Evolutionary conservation across 1,140 invertebrate species (phyloP), one percentile per base, ranked within the genome.

Genomic region (Arctopsyche grandis): DNA sequence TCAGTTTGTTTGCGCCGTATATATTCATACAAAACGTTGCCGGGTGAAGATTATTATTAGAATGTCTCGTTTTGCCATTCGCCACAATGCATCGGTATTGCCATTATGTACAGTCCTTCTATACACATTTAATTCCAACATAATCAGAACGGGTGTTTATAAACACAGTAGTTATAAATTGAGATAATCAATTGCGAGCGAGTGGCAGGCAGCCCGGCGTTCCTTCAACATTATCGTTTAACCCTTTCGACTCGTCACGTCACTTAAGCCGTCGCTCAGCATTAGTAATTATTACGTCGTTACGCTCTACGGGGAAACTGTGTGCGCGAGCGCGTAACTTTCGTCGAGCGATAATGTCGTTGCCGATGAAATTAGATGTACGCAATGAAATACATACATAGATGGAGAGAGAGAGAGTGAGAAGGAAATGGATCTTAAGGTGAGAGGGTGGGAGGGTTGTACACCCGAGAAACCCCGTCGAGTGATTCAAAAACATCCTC

Each of bases 321-420:
- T 52, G 48, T 52, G 48, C 16, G 48, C 48, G 48, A 52, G 48
- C 48, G 69, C 69, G 24, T n/a, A 52, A 74, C 44, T 56, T 74
- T 56, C 24, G 71, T 46, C 46, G 38, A 19, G 48, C 24, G 71
- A 74, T 74, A 74, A 74, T 74, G 46, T 74, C 71, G 48, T 74
- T 74, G 21, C 19, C 46, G 52, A 56, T 74, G 48, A 74, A 74
- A 74, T 74, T 74, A 74, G 71, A 26, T 48, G 21, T 46, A 73
- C 5, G 21, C 58, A 60, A 1, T 16, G 48, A 16, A 22, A 10
- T 52, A n/a, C n/a, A n/a, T n/a, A n/a, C n/a, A n/a, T n/a, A n/a
- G n/a, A n/a, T n/a, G n/a, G n/a, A n/a, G n/a, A n/a, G n/a, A n/a
- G n/a, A n/a, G 7, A 63, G 7, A 22, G 43, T 73, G 16, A 16